Evolutionary conservation across 2,888 invertebrate genomes (phyloP).

Genomic region (Drosophila pegasa): DNA sequence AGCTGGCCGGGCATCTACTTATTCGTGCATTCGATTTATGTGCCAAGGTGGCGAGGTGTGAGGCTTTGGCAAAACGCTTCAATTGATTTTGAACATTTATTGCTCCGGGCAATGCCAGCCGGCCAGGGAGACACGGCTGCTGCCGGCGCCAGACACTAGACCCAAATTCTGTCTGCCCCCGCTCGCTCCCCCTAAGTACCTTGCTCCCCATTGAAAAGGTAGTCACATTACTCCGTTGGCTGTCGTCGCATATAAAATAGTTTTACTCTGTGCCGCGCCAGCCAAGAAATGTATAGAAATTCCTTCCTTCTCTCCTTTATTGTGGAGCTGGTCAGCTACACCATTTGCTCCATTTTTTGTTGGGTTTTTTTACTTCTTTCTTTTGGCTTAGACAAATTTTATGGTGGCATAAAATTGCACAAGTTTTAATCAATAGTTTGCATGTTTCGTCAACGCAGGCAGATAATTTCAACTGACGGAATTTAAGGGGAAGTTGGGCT

Average conservation of each 20-base stretch:
- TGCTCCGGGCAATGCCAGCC: conserved; percentile 71
- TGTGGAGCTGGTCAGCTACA: conserved; percentile 28
- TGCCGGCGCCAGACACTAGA: conserved; percentile 48
- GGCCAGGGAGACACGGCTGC: conserved; percentile 41
- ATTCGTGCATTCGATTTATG: conserved; percentile 54
- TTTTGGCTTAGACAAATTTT: conserved; percentile 44
- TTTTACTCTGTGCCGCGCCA: conserved; percentile 49
- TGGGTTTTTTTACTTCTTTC: no score
- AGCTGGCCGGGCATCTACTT: conserved; percentile 60
- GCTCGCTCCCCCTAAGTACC: neutral
- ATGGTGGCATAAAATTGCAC: conserved; percentile 47
- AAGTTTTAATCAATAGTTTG: conserved; percentile 62
- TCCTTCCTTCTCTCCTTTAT: conserved; percentile 39
- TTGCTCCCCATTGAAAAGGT: conserved; percentile 49
- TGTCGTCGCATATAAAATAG: conserved; percentile 70
- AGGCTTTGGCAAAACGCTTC: conserved; percentile 77
- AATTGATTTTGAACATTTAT: conserved; percentile 82
- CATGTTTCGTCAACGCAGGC: conserved; percentile 38
- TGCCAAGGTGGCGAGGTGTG: conserved; percentile 49
- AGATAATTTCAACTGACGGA: conserved; percentile 1
- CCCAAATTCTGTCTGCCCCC: conserved; percentile 11
- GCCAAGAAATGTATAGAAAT: conserved; percentile 49
- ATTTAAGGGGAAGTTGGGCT: conserved; percentile 8
- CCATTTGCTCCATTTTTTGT: conserved; percentile 29
- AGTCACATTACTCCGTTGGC: conserved; percentile 68